Conservation (phyloP, 1,140 invertebrate genomes). For the Leptinotarsa defecta region DNA sequence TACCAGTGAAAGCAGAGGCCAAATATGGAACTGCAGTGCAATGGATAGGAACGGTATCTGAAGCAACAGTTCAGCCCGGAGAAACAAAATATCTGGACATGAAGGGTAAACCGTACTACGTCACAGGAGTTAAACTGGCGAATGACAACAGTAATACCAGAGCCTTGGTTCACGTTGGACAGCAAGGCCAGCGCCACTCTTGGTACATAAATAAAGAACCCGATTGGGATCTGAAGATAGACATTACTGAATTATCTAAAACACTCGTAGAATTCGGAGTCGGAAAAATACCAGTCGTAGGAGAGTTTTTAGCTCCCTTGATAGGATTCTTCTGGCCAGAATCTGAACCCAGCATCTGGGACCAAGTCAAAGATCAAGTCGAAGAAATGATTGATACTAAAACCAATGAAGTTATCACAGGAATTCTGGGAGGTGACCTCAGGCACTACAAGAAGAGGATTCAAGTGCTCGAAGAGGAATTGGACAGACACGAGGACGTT, state of each 20-base stretch:
- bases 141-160: neutral
- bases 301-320: neutral
- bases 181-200: neutral
- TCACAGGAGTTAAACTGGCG: neutral
- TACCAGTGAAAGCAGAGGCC: neutral
- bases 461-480: neutral
- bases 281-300: slow-evolving; percentile 15
- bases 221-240: neutral
- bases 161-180: neutral
- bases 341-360: slow-evolving; percentile 12
- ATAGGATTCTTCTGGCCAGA: slow-evolving; percentile 12
- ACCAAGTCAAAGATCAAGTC: slow-evolving; percentile 16
- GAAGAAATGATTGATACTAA: slow-evolving; percentile 1
- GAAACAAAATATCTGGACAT: neutral
- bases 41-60: neutral
- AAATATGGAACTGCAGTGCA: neutral
- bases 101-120: neutral
- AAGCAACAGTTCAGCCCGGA: neutral
- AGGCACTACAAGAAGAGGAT: neutral
- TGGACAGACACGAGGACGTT: neutral
- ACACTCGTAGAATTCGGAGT: neutral
- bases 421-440: slow-evolving; percentile 2
- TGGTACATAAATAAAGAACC: neutral
- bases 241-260: neutral
- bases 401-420: slow-evolving; percentile 3